Base-by-base conservation (phyloP, 1,140 invertebrate species). In the Halyomorpha halys region DNA sequence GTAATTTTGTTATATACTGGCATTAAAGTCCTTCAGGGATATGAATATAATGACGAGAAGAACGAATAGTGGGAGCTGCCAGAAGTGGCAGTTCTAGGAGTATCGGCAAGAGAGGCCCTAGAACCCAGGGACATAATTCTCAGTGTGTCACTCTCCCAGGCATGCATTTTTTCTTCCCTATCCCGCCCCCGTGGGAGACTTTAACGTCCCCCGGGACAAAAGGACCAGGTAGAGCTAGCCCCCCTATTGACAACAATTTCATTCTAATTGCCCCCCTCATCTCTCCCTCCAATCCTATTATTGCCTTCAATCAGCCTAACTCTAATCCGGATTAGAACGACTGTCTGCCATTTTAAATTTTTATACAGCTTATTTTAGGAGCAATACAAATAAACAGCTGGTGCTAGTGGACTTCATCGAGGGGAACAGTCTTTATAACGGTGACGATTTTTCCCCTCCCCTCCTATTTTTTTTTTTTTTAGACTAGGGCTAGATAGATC, bases 351-450 rank as follows among this genome's bases (percentile, higher is more conserved):
- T 49, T 49, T 49, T 18, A 49, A 49, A 49, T 49, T 49, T 49
- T 49, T 18, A 49, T 49, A 19, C 47, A 21, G n/a, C 47, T 21
- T 49, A 49, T 49, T 30, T 49, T 21, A 49, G 47, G n/a, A 21
- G 47, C 47, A 49, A 39, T 49, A 49, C 21, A 49, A 49, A 49
- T 49, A 49, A 49, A 49, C 47, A 49, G n/a, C 47, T 49, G 47
- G 47, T 49, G 47, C 11, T n/a, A 19, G n/a, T 49, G 47, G 47
- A 18, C 21, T 4, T 49, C 47, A 49, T 49, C 47, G 21, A 49
- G 47, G 16, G 21, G n/a, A 14, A n/a, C 3, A 16, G 2, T 19
- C 21, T n/a, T 14, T 49, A 19, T 49, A 49, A 49, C 34, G 34
- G 34, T 39, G 34, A 39, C 34, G 34, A 39, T 39, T 39, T 39